These are phyloP conservation scores for Cheilosia urbana DNA, from an alignment of 2,888 invertebrate species.

Conservation along the genomic window DNA sequence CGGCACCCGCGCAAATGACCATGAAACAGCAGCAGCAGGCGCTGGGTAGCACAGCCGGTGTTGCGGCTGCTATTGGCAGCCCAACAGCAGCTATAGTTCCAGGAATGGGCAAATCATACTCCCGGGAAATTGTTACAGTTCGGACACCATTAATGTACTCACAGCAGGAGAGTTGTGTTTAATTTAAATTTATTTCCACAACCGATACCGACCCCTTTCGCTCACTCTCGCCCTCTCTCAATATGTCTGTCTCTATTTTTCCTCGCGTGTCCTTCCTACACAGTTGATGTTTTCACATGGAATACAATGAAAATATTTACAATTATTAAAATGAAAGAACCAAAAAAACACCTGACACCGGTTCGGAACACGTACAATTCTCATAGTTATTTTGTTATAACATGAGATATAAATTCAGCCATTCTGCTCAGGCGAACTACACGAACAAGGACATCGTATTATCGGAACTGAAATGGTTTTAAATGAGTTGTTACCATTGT, in stretches of 20 bases:
- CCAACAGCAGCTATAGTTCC: constrained; percentile 82
- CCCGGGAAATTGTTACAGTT: constrained; percentile 88
- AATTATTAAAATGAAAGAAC: constrained; percentile 57
- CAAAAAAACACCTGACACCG: constrained; percentile 28
- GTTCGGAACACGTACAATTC: constrained; percentile 37
- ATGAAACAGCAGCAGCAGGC: constrained; percentile 75
- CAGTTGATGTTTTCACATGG: constrained; percentile 57
- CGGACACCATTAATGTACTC: constrained; percentile 88
- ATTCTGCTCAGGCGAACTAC: constrained; percentile 2
- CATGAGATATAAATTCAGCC: constrained; percentile 11
- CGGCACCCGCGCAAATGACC: constrained; percentile 56
- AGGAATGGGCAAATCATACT: constrained; percentile 83
- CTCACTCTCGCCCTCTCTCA: background rate
- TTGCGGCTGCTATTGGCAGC: constrained; percentile 80
- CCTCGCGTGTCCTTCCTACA: constrained; percentile 8
- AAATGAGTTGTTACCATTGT: constrained; percentile 39
- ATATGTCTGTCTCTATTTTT: constrained; percentile 18
- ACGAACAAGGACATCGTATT: constrained; percentile 30
- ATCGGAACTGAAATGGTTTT: constrained; percentile 39
- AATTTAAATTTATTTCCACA: constrained; percentile 80
- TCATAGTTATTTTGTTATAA: constrained; percentile 37
- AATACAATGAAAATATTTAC: constrained; percentile 66
- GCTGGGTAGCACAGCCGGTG: constrained; percentile 77
- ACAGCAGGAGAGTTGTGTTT: constrained; percentile 89
- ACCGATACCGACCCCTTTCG: background rate